These are phyloP conservation scores for Takifugu bimaculatus DNA, from an alignment of 2,113 vertebrate species.

Conservation along the genomic window DNA sequence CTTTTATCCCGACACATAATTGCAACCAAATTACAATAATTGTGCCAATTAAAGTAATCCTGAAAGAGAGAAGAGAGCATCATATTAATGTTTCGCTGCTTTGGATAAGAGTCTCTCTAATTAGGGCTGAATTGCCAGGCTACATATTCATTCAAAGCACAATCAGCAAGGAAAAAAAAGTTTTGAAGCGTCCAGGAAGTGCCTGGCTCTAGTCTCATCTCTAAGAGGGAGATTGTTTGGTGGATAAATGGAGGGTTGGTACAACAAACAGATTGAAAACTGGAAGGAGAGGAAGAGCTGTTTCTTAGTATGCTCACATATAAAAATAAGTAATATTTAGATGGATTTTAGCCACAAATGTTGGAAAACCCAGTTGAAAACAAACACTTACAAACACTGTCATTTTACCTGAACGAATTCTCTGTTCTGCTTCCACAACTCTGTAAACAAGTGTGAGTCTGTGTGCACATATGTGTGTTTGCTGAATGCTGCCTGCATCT, in stretches of 20 bases:
- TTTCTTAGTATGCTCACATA: slow-evolving; percentile 11
- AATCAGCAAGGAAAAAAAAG: slow-evolving; percentile 73
- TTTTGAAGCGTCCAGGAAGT: slow-evolving; percentile 86
- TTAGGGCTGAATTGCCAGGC: slow-evolving; percentile 89
- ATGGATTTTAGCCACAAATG: not conserved
- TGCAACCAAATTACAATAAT: slow-evolving; percentile 99
- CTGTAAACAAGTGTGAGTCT: not conserved
- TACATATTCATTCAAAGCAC: slow-evolving; percentile 88
- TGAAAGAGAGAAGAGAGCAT: slow-evolving; percentile 89
- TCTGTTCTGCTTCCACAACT: slow-evolving; percentile 33
- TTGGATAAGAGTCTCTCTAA: slow-evolving; percentile 92
- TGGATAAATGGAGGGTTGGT: slow-evolving; percentile 78
- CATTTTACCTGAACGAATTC: slow-evolving; percentile 13
- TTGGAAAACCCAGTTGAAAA: not conserved
- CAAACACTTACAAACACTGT: slow-evolving; percentile 3
- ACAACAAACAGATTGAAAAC: slow-evolving; percentile 16
- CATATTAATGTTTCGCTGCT: slow-evolving; percentile 95
- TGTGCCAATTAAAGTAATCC: slow-evolving; percentile 99
- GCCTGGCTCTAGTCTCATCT: slow-evolving; percentile 79
- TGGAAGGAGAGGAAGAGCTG: slow-evolving; percentile 1
- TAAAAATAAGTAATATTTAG: slow-evolving; percentile 8
- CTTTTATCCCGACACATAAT: slow-evolving; percentile 93
- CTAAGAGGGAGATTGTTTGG: slow-evolving; percentile 76
- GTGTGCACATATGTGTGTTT: slow-evolving; percentile 34
- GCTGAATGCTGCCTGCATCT: slow-evolving; percentile 53